Evolutionary conservation across 2,797 vertebrate genomes (phyloP), one percentile per base, ranked within the genome.

Genomic region (Sylvia borin): DNA sequence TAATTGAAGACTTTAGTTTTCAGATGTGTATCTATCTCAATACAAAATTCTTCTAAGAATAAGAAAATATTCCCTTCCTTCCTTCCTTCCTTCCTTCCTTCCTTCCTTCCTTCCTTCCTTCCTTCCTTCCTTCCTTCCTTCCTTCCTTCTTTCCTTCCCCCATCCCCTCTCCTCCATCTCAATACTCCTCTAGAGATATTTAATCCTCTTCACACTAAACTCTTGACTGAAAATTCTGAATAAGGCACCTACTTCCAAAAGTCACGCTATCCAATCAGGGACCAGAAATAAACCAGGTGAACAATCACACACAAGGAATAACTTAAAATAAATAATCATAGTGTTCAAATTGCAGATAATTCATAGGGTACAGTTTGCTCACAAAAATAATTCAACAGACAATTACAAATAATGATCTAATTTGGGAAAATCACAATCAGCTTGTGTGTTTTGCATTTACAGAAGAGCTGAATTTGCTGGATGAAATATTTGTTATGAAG

Each of bases 351-450:
- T 94, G 61, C 84, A 91, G 85, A 84, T 91, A 93, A 95, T 95
- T 90, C 84, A 83, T 24, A 81, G 36, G 72, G 47, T 88, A 94
- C 62, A 83, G 68, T 91, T 96, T 95, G 72, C 88, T 93, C 89
- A 91, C 84, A 95, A 96, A 96, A 95, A 95, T 89, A 90, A 96
- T 93, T 95, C 92, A 85, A 21, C 31, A 84, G 90, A 93, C 95
- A 96, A 93, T 96, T 97, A 91, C 72, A 96, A 97, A 96, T 96
- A 97, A 97, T 94, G 95, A 95, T 92, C 85, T 89, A 94, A 95
- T 97, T 91, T 94, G 75, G 17, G 70, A 65, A 95, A 96, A 95
- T 88, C 11, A 0, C 57, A 92, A 85, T 95, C 86, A 91, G 21
- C 66, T 88, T 74, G 47, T 85, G 60, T 93, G 75, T 21, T 77